Percentiles rank a stretch among this genome's conserved stretches.
Conservation (phyloP, 2,888 invertebrate species). For the Harpalus rubripes region DNA sequence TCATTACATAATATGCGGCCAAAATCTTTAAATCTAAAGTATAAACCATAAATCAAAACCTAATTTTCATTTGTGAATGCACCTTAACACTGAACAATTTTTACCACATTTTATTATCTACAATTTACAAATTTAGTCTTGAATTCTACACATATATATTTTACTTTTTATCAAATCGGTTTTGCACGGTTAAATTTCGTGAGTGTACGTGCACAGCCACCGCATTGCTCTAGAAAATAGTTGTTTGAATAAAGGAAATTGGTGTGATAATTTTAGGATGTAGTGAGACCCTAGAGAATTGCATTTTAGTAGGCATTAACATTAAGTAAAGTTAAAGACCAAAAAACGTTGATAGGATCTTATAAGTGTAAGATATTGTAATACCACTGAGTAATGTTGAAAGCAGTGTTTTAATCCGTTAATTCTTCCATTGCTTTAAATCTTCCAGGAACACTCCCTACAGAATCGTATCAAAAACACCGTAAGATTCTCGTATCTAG, state of each 20-base stretch:
- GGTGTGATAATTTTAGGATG: background rate
- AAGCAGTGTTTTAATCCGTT: conserved; percentile 55
- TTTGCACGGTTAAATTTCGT: too few relatives aligned
- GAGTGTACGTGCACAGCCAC: too few relatives aligned
- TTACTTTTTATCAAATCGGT: too few relatives aligned
- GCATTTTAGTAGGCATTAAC: background rate
- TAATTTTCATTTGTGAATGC: too few relatives aligned
- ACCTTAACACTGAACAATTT: too few relatives aligned
- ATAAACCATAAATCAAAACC: too few relatives aligned
- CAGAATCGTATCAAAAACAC: conserved; percentile 58
- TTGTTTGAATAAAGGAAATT: background rate
- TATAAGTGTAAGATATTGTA: conserved; percentile 41
- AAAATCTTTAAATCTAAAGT: too few relatives aligned
- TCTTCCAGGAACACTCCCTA: conserved; percentile 29
- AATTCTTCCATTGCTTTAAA: conserved; percentile 57
- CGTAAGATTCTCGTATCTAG: conserved; percentile 58
- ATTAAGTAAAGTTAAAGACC: background rate
- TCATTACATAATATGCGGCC: too few relatives aligned
- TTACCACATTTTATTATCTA: too few relatives aligned
- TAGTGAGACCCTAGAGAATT: background rate
- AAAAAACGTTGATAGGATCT: conserved; percentile 16
- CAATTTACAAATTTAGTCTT: too few relatives aligned
- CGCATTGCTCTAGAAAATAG: too few relatives aligned
- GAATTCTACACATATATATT: too few relatives aligned
- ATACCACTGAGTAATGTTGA: conserved; percentile 43